These are phyloP conservation scores for Thripadectes ignobilis DNA, from an alignment of 2,797 vertebrate species.

Conservation along the genomic window DNA sequence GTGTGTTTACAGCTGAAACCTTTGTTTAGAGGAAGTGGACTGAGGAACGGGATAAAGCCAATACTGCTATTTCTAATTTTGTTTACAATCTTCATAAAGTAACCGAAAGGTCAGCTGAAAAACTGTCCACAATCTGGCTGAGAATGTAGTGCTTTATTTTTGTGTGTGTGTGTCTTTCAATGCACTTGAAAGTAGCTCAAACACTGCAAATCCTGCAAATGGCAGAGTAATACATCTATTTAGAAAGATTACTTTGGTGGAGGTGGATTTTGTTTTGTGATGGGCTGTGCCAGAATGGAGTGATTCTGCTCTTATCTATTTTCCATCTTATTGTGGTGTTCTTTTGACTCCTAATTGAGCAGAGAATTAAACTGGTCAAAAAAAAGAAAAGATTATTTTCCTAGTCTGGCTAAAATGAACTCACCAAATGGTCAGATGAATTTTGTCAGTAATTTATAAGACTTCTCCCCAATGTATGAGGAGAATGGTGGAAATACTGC, in stretches of 20 bases:
- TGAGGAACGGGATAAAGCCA: not conserved
- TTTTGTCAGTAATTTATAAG: not conserved
- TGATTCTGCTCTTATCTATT: not conserved
- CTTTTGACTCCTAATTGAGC: not conserved
- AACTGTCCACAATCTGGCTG: not conserved
- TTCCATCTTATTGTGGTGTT: not conserved
- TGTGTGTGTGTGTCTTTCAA: not conserved
- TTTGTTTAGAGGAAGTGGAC: conserved; percentile 22
- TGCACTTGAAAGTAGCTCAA: not conserved
- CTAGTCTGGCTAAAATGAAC: not conserved
- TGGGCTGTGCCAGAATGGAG: not conserved
- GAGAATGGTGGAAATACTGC: not conserved
- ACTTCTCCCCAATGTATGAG: not conserved
- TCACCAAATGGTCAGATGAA: not conserved
- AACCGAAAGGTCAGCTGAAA: not conserved
- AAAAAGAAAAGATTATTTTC: not conserved
- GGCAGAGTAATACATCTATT: not conserved
- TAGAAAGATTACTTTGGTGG: not conserved
- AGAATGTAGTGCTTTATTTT: not conserved
- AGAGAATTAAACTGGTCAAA: not conserved
- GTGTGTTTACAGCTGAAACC: conserved; percentile 7
- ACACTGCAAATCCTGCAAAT: not conserved
- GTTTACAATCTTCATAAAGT: not conserved
- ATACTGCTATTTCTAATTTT: not conserved
- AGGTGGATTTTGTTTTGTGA: not conserved